Base-by-base conservation (phyloP, 2,797 vertebrate genomes). In the Vultur gryphus region DNA sequence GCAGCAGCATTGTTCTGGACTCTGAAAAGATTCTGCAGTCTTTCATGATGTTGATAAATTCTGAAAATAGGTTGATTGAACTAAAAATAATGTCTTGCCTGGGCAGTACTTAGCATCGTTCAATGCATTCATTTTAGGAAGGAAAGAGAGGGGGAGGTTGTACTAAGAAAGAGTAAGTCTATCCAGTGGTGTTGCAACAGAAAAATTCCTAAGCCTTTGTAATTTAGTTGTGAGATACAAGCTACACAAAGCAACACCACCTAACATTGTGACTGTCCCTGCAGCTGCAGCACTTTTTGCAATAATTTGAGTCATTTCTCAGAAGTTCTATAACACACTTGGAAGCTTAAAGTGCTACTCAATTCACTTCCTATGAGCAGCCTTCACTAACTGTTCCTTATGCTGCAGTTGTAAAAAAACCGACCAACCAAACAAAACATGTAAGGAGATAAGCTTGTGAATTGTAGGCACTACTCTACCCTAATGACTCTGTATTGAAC, bases 211-310 rank as follows among this genome's bases (percentile, higher is more conserved):
- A 35, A 57, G n/a, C 6, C 25, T 76, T 87, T 65, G 24, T 20
- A 76, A 80, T 66, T 73, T 39, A 59, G 2, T 41, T 85, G 44
- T n/a, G 54, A 82, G 46, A 35, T 14, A 37, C 37, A 37, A 37
- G 37, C 37, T 37, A 37, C 20, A 21, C 59, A 51, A 37, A 48
- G 37, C 65, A 46, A 3, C 14, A 24, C 11, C 31, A 19, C 41
- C 18, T 49, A 41, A 66, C 25, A 10, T 19, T 0, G 0, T n/a
- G 15, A 26, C 73, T 28, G 24, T 46, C 61, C 29, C 17, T 41
- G 26, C 29, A 85, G 44, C 11, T 6, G 4, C 57, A 35, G 21
- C 26, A 19, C 24, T 65, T 79, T 49, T 29, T 51, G 25, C 25
- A 66, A 9, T 70, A 52, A 26, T 49, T 24, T 16, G 43, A 73